phyloP scores from a whole-genome alignment of 2,113 vertebrate species.

The Spizaetus ornatus region DNA sequence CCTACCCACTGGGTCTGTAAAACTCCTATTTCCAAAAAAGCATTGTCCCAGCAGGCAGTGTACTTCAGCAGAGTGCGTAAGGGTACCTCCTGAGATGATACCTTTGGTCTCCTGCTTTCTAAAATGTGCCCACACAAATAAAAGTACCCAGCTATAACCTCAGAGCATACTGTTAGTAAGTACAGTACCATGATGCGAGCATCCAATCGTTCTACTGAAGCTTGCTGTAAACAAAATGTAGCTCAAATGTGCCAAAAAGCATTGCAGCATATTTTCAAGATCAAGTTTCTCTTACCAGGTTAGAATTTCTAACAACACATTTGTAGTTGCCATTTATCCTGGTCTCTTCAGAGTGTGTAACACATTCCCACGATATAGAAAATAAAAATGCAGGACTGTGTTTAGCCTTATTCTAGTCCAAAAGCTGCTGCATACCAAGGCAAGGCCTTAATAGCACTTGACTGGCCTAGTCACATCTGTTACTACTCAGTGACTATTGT shows the following conservation, averaged over 20 bases:
- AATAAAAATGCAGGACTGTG: neutral
- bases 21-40: neutral
- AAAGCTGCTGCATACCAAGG: neutral
- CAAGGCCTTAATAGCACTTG: neutral
- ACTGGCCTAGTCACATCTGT: conserved; percentile 18
- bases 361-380: neutral
- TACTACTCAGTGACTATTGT: conserved; percentile 15
- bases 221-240: neutral
- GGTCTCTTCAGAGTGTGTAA: neutral
- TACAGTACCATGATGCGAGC: neutral
- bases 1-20: accelerated
- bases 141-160: neutral
- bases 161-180: neutral
- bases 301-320: neutral
- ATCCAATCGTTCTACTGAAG: neutral
- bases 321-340: neutral
- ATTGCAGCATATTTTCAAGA: neutral
- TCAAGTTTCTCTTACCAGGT: neutral
- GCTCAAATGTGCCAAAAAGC: neutral
- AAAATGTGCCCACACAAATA: neutral
- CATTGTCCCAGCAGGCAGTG: neutral
- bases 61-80: neutral
- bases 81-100: neutral
- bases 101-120: neutral
- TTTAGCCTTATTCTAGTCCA: neutral